These are phyloP conservation scores for Hirudinaria manillensis DNA, from an alignment of 2,888 invertebrate genomes.

Conservation along the genomic window DNA sequence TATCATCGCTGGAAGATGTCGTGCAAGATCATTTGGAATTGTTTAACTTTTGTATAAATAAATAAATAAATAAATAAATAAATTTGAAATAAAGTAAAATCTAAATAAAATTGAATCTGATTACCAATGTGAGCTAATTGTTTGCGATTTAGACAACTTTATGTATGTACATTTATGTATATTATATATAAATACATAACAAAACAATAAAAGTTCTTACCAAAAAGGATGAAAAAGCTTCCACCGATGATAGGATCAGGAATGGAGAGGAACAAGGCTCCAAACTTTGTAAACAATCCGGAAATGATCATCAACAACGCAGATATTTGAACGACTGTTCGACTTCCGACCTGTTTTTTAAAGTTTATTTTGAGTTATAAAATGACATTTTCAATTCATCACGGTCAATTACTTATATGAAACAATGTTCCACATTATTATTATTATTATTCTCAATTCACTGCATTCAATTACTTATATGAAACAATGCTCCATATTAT, in stretches of 20 bases:
- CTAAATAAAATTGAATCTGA: neutral
- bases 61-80: neutral
- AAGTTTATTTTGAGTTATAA: slow-evolving; percentile 1
- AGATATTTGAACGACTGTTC: slow-evolving; percentile 53
- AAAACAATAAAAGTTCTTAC: slow-evolving; percentile 36
- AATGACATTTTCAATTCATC: neutral
- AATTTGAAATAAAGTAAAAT: neutral
- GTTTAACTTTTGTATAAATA: neutral
- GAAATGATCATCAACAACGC: slow-evolving; percentile 54
- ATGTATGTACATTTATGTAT: no score
- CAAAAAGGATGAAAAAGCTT: slow-evolving; percentile 49
- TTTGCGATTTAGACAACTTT: no score
- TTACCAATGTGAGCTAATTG: neutral
- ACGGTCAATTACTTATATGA: neutral
- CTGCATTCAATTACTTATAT: neutral
- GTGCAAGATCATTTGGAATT: no score
- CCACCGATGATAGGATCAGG: slow-evolving; percentile 57
- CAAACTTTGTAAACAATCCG: slow-evolving; percentile 56
- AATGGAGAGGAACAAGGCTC: slow-evolving; percentile 55
- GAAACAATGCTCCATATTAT: no score
- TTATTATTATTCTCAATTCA: neutral
- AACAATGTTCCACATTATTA: no score
- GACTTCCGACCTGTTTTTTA: slow-evolving; percentile 54
- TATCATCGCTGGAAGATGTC: slow-evolving; percentile 46
- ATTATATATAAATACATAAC: no score